Conservation (phyloP, 2,888 invertebrate genomes). For the Zhuqinia jingwanae region DNA sequence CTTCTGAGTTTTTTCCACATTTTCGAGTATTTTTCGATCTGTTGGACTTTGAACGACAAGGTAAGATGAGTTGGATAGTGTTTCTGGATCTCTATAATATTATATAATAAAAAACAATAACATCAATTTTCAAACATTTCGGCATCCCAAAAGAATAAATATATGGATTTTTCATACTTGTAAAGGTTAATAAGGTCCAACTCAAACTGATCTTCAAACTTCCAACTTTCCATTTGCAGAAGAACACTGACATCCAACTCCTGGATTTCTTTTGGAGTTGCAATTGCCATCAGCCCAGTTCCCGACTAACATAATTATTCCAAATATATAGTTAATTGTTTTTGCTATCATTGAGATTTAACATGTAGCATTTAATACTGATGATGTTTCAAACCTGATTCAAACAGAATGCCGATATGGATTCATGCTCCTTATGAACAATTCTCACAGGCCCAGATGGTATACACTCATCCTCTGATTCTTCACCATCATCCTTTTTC, state of each 20-base stretch:
- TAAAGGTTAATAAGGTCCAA: constrained; percentile 94
- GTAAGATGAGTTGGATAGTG: constrained; percentile 90
- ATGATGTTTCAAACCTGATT: constrained; percentile 86
- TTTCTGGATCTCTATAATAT: constrained; percentile 85
- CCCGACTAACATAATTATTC: constrained; percentile 84
- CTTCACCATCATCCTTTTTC: constrained; percentile 69
- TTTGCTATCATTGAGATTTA: neutral
- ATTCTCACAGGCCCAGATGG: constrained; percentile 89
- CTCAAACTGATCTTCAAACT: constrained; percentile 96
- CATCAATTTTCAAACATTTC: no score
- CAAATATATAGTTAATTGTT: no score
- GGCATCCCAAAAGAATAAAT: no score
- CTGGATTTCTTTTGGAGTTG: constrained; percentile 97
- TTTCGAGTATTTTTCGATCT: constrained; percentile 83
- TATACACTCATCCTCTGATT: constrained; percentile 77
- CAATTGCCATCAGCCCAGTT: constrained; percentile 92
- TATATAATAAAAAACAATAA: constrained; percentile 24
- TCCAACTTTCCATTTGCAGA: constrained; percentile 94
- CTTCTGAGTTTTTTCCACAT: constrained; percentile 81
- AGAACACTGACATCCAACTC: constrained; percentile 98
- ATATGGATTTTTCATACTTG: constrained; percentile 81
- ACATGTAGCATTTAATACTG: neutral
- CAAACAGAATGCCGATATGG: constrained; percentile 97
- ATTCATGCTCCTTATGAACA: constrained; percentile 99
- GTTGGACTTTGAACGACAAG: constrained; percentile 91